Base-by-base conservation (phyloP, 1,140 invertebrate genomes). In the Bombus huntii region DNA sequence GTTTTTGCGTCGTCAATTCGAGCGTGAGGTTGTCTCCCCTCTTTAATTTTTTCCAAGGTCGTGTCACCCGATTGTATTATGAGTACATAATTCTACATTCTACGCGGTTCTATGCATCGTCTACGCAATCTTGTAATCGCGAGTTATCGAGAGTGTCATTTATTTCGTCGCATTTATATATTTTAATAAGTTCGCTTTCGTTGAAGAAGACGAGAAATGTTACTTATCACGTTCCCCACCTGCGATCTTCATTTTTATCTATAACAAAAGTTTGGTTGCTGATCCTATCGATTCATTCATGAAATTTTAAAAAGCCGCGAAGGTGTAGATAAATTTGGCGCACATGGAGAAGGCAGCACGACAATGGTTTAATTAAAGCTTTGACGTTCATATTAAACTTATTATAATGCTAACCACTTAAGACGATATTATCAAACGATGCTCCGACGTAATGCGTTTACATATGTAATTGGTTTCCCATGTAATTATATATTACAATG, bases 1-100 rank as follows among this genome's bases (percentile, higher is more conserved):
- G 39, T 70, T 75, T 84, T 79, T 84, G 66, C 82, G 82, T 84
- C 82, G 75, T 34, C 39, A 37, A 78, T 84, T 84, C 82, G 39
- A 79, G 31, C 53, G 28, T 39, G 8, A 77, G 39, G 18, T 47
- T 68, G 65, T 62, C 44, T n/a, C 39, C 62, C n/a, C 66, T 18
- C 53, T 53, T 71, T 34, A 1, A 57, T 47, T 79, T 57, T 62
- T 42, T 22, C 18, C 74, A 78, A 84, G 82, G 82, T 44, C 47
- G 47, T 53, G 47, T 22, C 47, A 22, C 47, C 47, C 47, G 47
- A 37, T 53, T 53, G 47, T 62, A 22, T 57, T 8, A 31, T n/a
- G 73, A 53, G 15, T 44, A 42, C 66, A 4, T 66, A 25, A 76
- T 57, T 83, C 31, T 42, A 28, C 22, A 28, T 47, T 82, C 59